Percentiles rank a stretch among this genome's conserved stretches.
phyloP scores from a whole-genome alignment of 1,140 invertebrate genomes.

The Drosophila sp. region DNA sequence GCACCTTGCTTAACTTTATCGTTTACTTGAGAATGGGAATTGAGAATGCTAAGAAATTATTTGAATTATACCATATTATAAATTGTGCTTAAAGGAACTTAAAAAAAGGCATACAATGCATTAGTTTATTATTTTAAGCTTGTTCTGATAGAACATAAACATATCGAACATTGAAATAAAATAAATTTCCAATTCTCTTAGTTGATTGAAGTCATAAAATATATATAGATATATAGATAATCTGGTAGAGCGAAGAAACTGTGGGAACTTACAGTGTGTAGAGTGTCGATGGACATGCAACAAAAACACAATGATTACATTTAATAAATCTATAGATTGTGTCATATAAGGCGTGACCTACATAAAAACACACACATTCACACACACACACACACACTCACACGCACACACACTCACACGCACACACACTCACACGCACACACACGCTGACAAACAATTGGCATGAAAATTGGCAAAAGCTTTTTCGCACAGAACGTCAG shows the following conservation, averaged over 20 bases:
- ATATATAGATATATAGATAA: background rate
- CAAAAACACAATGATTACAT: slow-evolving; percentile 68
- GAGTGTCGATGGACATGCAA: slow-evolving; percentile 26
- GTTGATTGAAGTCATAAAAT: background rate
- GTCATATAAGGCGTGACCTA: slow-evolving; percentile 69
- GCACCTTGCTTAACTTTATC: no score
- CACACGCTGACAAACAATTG: slow-evolving; percentile 52
- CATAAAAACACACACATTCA: slow-evolving; percentile 35
- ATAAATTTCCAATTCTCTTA: background rate
- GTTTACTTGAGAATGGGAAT: no score
- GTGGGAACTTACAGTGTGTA: background rate
- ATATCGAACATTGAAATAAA: no score
- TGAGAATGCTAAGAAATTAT: no score
- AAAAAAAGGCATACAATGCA: no score
- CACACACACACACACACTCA: slow-evolving; percentile 39
- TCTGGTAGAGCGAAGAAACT: background rate
- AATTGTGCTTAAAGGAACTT: no score
- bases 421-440: slow-evolving; percentile 7
- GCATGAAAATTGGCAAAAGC: slow-evolving; percentile 67
- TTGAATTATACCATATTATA: no score
- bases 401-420: slow-evolving; percentile 13
- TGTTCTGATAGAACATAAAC: no score
- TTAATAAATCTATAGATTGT: slow-evolving; percentile 71
- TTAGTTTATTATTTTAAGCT: no score
- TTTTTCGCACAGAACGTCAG: slow-evolving; percentile 30